These are phyloP conservation scores for Drosophila colorata DNA, from an alignment of 2,888 invertebrate species.

Conservation along the genomic window DNA sequence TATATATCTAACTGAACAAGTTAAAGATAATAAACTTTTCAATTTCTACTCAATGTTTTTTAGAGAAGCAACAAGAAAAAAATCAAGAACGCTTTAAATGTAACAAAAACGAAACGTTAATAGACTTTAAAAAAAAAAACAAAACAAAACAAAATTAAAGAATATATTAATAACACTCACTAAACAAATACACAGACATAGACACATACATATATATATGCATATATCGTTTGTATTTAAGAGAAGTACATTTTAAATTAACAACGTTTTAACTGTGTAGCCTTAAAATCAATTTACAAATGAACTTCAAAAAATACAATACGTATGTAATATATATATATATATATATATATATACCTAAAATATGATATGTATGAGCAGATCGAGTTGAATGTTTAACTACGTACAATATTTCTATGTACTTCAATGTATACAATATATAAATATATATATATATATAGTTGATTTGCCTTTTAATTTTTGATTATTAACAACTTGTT, in stretches of 20 bases:
- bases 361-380: constrained; percentile 17
- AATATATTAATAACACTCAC: constrained; percentile 38
- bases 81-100: constrained; percentile 76
- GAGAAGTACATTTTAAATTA: constrained; percentile 41
- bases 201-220: constrained; percentile 20
- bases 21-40: constrained; percentile 48
- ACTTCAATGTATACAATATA: constrained; percentile 14
- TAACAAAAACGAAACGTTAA: constrained; percentile 80
- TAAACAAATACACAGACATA: constrained; percentile 33
- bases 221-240: constrained; percentile 50
- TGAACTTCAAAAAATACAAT: constrained; percentile 39
- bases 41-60: constrained; percentile 72
- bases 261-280: constrained; percentile 74
- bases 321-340: constrained; percentile 25
- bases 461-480: constrained; percentile 52
- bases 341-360: constrained; percentile 26
- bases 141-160: constrained; percentile 34
- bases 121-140: constrained; percentile 65
- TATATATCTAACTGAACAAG: constrained; percentile 28
- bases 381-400: constrained; percentile 42
- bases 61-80: constrained; percentile 54
- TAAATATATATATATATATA: constrained; percentile 3
- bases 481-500: constrained; percentile 18
- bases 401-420: constrained; percentile 52
- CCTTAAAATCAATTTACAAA: constrained; percentile 74